Evolutionary conservation across 1,140 invertebrate species (phyloP).

Genomic region (Stegodyphus mimosarum): DNA sequence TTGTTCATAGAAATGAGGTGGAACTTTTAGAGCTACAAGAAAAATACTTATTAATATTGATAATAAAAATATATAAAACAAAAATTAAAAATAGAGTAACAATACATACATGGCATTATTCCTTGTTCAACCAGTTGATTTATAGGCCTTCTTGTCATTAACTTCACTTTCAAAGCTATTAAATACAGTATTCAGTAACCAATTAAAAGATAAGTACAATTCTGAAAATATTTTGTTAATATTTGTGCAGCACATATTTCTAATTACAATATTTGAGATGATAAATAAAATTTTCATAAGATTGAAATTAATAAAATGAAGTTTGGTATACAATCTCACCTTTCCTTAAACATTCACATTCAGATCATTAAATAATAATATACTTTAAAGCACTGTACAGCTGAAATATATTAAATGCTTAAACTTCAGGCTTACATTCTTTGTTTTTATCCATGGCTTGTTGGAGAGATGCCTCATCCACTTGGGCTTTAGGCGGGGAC

Average conservation of each 20-base stretch:
- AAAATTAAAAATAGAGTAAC: neutral
- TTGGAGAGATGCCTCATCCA: constrained; percentile 92
- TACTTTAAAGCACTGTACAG: too few relatives aligned
- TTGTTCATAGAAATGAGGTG: constrained; percentile 93
- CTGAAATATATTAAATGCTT: too few relatives aligned
- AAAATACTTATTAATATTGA: constrained; percentile 18
- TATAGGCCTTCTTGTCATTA: constrained; percentile 92
- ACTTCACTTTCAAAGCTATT: constrained; percentile 85
- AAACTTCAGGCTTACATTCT: constrained; percentile 74
- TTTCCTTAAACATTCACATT: too few relatives aligned
- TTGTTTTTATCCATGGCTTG: constrained; percentile 96
- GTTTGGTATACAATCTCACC: too few relatives aligned
- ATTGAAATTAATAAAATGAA: neutral
- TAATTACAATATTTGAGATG: too few relatives aligned
- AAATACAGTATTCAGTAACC: neutral
- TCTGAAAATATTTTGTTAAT: too few relatives aligned
- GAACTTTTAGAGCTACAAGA: constrained; percentile 88
- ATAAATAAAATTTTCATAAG: neutral
- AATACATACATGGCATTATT: constrained; percentile 97
- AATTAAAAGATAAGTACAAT: too few relatives aligned
- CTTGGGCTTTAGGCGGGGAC: constrained; percentile 77
- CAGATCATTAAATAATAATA: too few relatives aligned
- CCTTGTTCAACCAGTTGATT: constrained; percentile 96
- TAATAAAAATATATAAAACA: neutral
- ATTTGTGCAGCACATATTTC: too few relatives aligned